Conservation (phyloP, 1,140 invertebrate genomes). For the Brachystomella parvula region DNA sequence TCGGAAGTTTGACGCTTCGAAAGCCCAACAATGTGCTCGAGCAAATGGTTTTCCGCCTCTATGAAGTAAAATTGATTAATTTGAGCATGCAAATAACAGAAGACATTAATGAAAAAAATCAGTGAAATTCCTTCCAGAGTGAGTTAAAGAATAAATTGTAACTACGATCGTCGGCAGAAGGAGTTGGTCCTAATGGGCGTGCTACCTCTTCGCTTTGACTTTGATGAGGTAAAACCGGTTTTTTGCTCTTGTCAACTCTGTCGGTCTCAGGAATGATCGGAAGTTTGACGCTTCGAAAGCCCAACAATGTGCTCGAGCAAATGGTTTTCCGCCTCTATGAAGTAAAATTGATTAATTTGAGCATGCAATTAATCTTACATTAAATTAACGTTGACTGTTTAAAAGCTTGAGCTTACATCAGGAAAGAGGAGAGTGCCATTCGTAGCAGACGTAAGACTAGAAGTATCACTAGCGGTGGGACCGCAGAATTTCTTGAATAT, state of each 20-base stretch:
- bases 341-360: neutral
- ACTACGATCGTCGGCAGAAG: neutral
- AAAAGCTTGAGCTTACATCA: conserved; percentile 2
- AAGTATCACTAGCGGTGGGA: neutral
- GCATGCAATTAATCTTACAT: neutral
- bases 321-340: neutral
- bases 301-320: neutral
- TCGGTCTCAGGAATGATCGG: neutral
- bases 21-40: neutral
- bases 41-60: neutral
- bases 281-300: neutral
- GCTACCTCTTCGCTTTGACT: too few species aligned
- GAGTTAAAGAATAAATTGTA: neutral
- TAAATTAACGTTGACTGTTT: neutral
- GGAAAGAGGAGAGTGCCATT: neutral
- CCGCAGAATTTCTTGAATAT: neutral
- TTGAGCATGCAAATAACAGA: neutral
- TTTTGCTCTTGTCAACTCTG: neutral
- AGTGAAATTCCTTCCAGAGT: neutral
- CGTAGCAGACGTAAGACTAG: neutral
- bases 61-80: neutral
- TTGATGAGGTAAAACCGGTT: neutral
- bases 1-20: neutral
- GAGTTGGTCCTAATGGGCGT: too few species aligned
- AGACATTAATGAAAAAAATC: neutral